Base-by-base conservation (phyloP, 2,113 vertebrate genomes). In the Felis catus region DNA sequence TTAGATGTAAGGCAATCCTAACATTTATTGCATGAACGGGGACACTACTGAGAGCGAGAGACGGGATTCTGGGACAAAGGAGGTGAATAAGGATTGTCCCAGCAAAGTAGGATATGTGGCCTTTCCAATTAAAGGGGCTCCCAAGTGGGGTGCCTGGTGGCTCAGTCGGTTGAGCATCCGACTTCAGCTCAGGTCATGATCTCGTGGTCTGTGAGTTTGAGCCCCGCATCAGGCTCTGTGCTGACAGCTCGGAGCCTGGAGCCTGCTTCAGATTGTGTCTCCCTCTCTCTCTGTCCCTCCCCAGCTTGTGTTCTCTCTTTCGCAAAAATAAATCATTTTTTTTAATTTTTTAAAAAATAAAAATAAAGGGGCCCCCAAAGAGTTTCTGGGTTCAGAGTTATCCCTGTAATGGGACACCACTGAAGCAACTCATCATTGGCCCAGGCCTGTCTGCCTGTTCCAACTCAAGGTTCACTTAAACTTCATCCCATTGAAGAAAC, bases 1-100 rank as follows among this genome's bases (percentile, higher is more conserved):
- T 39, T 48, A 33, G 10, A 29, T 39, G 4, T 0, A 15, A 39
- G 21, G 12, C 0, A 4, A 16, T 41, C 2, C 3, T 10, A 48
- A 45, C 3, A 4, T 41, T 63, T 73, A 23, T 19, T 41, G 3
- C 84, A 58, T 0, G 1, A 81, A 51, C 8, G 61, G 33, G 19
- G 41, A 65, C 10, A 27, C 29, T 58, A 3, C 14, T 39, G 14
- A 91, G 41, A 33, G 48, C 3, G 14, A 55, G 39, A 74, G 4
- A 31, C 14, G 10, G 4, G 48, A 66, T 48, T 4, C 51, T 5
- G 39, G 25, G 29, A 79, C 16, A 27, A 25, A 11, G 66, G 3
- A 29, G 41, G 3, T n/a, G 58, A 81, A 33, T 9, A 3, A 41
- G 23, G 12, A 45, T 13, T 31, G 7, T 76, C 55, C 51, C 15